Conservation (phyloP, 2,113 vertebrate species). For the Accipiter virgatus region DNA sequence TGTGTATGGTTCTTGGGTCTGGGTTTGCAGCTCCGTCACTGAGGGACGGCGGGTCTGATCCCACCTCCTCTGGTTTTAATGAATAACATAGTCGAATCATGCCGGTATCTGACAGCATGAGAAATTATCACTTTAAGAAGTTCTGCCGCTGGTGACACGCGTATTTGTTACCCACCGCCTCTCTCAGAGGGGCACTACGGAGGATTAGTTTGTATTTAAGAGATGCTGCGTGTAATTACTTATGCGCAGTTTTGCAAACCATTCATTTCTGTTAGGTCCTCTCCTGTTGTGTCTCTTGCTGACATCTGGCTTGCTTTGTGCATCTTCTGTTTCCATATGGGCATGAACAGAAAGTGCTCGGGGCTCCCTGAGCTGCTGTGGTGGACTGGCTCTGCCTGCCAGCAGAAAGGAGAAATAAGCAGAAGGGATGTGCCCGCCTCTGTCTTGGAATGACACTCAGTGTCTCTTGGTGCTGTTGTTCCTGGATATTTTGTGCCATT, state of each 20-base stretch:
- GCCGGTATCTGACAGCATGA: background rate
- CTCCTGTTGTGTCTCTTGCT: background rate
- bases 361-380: background rate
- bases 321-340: background rate
- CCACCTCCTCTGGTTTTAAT: background rate
- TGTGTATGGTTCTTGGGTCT: background rate
- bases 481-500: background rate
- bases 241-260: background rate
- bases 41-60: background rate
- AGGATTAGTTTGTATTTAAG: background rate
- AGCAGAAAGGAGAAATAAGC: background rate
- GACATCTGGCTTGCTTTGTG: background rate
- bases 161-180: background rate
- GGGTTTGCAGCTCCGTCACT: background rate
- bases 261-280: background rate
- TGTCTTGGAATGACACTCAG: background rate
- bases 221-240: background rate
- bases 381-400: background rate
- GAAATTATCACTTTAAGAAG: background rate
- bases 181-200: background rate
- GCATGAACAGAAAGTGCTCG: fast-evolving
- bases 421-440: background rate
- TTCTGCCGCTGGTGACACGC: background rate
- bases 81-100: background rate
- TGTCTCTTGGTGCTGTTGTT: background rate